Conservation (phyloP, 2,797 vertebrate genomes). For the Sebastes wilsoni region DNA sequence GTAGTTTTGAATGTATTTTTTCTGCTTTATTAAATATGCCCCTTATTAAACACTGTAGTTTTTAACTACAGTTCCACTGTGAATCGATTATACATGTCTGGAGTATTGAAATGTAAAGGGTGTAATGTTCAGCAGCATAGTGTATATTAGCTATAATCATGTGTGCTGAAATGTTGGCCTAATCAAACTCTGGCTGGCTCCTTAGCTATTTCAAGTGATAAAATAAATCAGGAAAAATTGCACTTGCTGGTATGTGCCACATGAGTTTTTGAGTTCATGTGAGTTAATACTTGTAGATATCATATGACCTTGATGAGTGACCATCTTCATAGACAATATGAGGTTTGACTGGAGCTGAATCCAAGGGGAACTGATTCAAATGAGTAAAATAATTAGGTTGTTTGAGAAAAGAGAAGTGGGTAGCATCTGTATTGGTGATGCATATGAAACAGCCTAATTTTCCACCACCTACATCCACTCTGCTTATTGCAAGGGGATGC, state of each 20-base stretch:
- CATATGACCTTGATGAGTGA: not conserved
- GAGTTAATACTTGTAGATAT: not conserved
- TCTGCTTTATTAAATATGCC: not conserved
- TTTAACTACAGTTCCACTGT: not conserved
- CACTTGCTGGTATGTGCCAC: not conserved
- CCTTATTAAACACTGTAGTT: not conserved
- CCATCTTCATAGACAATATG: not conserved
- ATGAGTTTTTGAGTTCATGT: not conserved
- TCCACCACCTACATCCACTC: not conserved
- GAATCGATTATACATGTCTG: not conserved
- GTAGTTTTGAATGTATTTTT: not conserved
- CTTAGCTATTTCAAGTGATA: not conserved
- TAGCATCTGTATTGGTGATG: not conserved
- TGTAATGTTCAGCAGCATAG: not conserved
- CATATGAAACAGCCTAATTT: not conserved
- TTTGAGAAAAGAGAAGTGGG: not conserved
- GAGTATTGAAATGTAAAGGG: not conserved
- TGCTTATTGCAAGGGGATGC: not conserved
- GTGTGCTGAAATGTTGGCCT: not conserved
- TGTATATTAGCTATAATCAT: not conserved
- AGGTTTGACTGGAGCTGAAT: not conserved
- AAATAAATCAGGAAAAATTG: not conserved
- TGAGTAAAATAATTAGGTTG: conserved; percentile 5
- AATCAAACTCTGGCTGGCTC: not conserved
- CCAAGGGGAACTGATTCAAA: not conserved